Percentiles rank a stretch among this genome's conserved stretches.
These are phyloP conservation scores for Bugula neritina DNA, from an alignment of 2,888 invertebrate genomes.

Conservation along the genomic window DNA sequence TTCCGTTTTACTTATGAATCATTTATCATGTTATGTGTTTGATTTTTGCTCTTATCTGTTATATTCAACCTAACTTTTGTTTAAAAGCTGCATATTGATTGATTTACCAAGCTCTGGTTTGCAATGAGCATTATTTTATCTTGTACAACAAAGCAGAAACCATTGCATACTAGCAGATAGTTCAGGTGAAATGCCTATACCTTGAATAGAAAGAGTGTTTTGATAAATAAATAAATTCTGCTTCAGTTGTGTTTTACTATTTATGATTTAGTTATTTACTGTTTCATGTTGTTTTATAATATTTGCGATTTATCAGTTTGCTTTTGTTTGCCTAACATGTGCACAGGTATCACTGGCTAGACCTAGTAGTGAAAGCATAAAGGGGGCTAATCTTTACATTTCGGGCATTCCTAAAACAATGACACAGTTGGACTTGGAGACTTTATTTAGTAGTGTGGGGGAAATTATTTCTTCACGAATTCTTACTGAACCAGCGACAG, in stretches of 20 bases:
- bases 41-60: too few relatives aligned
- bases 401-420: slow-evolving; percentile 54
- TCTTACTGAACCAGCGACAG: slow-evolving; percentile 54
- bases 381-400: slow-evolving; percentile 55
- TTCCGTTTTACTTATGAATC: too few relatives aligned
- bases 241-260: background rate
- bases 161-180: too few relatives aligned
- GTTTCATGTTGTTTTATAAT: background rate
- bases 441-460: slow-evolving; percentile 53
- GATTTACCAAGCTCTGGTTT: too few relatives aligned
- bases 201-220: too few relatives aligned
- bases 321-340: slow-evolving; percentile 32
- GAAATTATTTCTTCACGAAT: slow-evolving; percentile 55
- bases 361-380: slow-evolving; percentile 55
- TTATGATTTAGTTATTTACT: background rate
- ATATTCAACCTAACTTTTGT: too few relatives aligned
- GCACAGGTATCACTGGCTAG: slow-evolving; percentile 54
- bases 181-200: too few relatives aligned
- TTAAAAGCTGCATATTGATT: too few relatives aligned
- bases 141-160: too few relatives aligned
- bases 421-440: slow-evolving; percentile 54
- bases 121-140: too few relatives aligned
- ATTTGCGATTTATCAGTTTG: slow-evolving; percentile 22
- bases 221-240: too few relatives aligned
- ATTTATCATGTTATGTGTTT: too few relatives aligned